These are phyloP conservation scores for Lissonota sp. DNA, from an alignment of 2,888 invertebrate species.

Conservation along the genomic window DNA sequence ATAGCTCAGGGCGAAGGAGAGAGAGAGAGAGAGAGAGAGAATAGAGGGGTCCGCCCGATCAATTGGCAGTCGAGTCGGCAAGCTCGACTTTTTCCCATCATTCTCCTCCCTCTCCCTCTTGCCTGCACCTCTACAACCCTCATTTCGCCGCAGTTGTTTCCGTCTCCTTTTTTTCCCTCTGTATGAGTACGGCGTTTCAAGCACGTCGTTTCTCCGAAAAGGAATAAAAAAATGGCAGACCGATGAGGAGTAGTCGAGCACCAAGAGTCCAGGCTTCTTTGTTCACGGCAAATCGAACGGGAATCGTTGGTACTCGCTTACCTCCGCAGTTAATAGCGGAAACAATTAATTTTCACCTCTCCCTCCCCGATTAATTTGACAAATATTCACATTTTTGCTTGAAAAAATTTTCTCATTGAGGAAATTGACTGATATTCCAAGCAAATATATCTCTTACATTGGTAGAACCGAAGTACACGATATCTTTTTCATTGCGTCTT, in stretches of 20 bases:
- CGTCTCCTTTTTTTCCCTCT: slow-evolving; percentile 39
- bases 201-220: slow-evolving; percentile 30
- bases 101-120: slow-evolving; percentile 79
- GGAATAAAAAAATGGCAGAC: slow-evolving; percentile 16
- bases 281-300: slow-evolving; percentile 43
- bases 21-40: not conserved
- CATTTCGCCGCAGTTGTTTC: slow-evolving; percentile 52
- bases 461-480: too few species aligned
- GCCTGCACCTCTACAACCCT: slow-evolving; percentile 34
- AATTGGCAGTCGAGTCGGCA: slow-evolving; percentile 64
- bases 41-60: slow-evolving; percentile 1
- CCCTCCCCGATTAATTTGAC: slow-evolving; percentile 27
- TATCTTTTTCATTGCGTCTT: too few species aligned
- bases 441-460: slow-evolving; percentile 47
- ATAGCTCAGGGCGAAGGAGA: slow-evolving; percentile 74
- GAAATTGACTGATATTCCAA: not conserved
- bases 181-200: slow-evolving; percentile 39
- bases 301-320: slow-evolving; percentile 33
- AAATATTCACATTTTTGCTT: slow-evolving; percentile 46
- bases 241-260: slow-evolving; percentile 16
- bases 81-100: slow-evolving; percentile 63
- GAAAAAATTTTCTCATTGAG: not conserved
- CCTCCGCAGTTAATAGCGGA: slow-evolving; percentile 31
- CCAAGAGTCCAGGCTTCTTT: slow-evolving; percentile 41
- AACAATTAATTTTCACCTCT: slow-evolving; percentile 45